Evolutionary conservation across 2,113 vertebrate genomes (phyloP), one percentile per base, ranked within the genome.

Genomic region (Pelusios castaneus): DNA sequence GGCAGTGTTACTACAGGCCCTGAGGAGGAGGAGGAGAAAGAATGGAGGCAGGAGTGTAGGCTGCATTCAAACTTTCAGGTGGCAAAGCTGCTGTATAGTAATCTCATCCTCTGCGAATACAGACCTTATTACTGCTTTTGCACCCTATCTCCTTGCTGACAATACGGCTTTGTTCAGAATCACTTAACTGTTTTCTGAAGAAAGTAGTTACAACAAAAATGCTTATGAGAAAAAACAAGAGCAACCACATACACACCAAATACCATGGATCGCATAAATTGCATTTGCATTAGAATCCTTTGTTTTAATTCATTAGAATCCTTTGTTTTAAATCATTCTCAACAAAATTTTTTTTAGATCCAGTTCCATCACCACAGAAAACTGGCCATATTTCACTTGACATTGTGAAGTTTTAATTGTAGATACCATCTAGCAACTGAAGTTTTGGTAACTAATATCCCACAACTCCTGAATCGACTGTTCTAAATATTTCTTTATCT

Each of bases 331-430:
- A 38, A 70, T 38, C 63, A 70, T 70, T 38, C 63, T 70, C 63
- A 70, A 19, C 19, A 55, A 5, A 54, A 51, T 5, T 6, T 31
- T 81, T 54, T 81, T 73, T 43, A 80, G 16, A 54, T 80, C 16
- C 8, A 49, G 17, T 41, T 67, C 45, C n/a, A 80, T 43, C 29
- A 54, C 58, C n/a, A 43, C 63, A 70, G 60, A n/a, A 70, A 38
- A 38, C 63, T 70, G 63, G 17, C 38, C 63, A 70, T 70, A 70
- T 70, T 70, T 70, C 63, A 70, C 17, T 21, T 38, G 19, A 70
- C 63, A 70, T 21, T 70, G 90, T 89, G 81, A 94, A 89, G 89
- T 76, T 78, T 89, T 89, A 91, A 80, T 27, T 22, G 75, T 11
- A 85, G 45, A 45, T 78, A 52, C 14, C 51, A 86, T 84, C 21